Evolutionary conservation across 2,888 invertebrate species (phyloP).

Genomic region (Pristionchus japonicus): DNA sequence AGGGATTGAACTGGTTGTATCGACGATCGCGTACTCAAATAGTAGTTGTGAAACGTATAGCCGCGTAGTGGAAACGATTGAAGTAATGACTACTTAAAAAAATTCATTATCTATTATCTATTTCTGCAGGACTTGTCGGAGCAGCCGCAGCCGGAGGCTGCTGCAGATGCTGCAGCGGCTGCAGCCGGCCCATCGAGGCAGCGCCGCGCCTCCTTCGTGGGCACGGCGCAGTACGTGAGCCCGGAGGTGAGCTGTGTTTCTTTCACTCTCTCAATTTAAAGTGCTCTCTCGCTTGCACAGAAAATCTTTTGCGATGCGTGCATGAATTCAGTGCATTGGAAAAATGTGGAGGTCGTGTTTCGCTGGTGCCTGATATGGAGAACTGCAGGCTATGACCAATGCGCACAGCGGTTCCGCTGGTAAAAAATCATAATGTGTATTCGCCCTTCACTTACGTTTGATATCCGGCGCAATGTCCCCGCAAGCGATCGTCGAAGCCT

Average conservation of each 20-base stretch:
- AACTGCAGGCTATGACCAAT: no score
- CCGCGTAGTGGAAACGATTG: no score
- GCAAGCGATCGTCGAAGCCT: no score
- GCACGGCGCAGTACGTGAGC: constrained; percentile 97
- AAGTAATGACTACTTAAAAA: no score
- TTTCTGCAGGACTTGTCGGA: not conserved
- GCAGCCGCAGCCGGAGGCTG: not conserved
- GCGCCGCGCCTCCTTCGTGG: constrained; percentile 84
- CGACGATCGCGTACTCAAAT: no score
- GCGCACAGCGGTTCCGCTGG: no score
- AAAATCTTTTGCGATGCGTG: not conserved
- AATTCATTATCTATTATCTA: no score
- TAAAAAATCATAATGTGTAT: no score
- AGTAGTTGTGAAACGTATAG: no score
- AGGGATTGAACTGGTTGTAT: no score
- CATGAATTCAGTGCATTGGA: not conserved
- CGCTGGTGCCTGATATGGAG: not conserved
- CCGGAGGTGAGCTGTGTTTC: constrained; percentile 84
- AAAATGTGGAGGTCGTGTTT: not conserved
- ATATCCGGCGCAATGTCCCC: no score
- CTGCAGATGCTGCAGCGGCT: not conserved
- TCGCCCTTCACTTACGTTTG: no score
- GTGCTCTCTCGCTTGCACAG: not conserved
- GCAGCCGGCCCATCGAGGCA: not conserved
- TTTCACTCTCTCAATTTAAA: not conserved